Evolutionary conservation across 2,888 invertebrate species (phyloP).

Genomic region (Busseola fusca): DNA sequence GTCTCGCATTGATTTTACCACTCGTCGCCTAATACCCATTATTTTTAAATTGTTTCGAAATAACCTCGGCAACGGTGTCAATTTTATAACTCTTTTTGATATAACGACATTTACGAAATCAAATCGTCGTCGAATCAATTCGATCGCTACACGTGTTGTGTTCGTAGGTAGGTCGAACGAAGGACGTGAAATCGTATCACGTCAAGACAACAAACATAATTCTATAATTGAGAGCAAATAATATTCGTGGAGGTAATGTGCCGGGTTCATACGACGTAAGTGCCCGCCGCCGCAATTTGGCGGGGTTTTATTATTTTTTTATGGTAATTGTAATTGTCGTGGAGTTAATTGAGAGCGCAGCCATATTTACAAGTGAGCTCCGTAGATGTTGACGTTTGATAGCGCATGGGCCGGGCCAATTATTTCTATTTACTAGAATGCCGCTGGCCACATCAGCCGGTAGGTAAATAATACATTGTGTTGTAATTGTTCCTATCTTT

Average conservation of each 20-base stretch:
- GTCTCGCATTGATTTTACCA: slow-evolving; percentile 73
- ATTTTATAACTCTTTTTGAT: slow-evolving; percentile 67
- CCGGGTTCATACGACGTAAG: slow-evolving; percentile 66
- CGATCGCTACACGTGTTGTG: slow-evolving; percentile 52
- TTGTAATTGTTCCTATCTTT: slow-evolving; percentile 61
- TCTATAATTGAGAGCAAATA: slow-evolving; percentile 70
- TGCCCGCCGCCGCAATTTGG: slow-evolving; percentile 77
- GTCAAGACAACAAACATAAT: slow-evolving; percentile 64
- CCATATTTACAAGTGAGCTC: slow-evolving; percentile 78
- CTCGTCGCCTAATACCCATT: slow-evolving; percentile 77
- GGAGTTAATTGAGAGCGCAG: slow-evolving; percentile 82
- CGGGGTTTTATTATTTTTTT: slow-evolving; percentile 84
- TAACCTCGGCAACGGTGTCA: slow-evolving; percentile 70
- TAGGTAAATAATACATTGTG: slow-evolving; percentile 62
- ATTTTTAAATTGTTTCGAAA: slow-evolving; percentile 78
- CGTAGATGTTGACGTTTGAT: slow-evolving; percentile 76
- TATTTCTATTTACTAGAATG: slow-evolving; percentile 80
- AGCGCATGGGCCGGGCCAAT: slow-evolving; percentile 72
- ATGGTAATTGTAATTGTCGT: slow-evolving; percentile 85
- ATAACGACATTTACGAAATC: slow-evolving; percentile 58
- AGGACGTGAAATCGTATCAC: slow-evolving; percentile 43
- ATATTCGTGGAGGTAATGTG: slow-evolving; percentile 68
- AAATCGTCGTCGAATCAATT: slow-evolving; percentile 59
- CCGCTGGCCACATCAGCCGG: slow-evolving; percentile 62
- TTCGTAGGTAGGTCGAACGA: slow-evolving; percentile 29